Conservation (phyloP, 2,113 vertebrate genomes). For the Eulemur rufifrons region DNA sequence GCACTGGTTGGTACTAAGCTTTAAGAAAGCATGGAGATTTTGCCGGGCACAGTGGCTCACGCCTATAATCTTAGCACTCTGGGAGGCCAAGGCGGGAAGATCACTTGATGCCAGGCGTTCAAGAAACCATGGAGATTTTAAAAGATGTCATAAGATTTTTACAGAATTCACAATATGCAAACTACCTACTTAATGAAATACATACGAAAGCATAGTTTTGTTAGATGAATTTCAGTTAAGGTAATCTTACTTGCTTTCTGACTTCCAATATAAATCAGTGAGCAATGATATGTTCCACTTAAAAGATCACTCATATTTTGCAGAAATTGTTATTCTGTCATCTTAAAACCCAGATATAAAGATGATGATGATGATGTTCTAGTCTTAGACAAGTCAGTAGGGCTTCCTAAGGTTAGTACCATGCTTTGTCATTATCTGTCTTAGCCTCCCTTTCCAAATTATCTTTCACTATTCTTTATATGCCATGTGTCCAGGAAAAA, state of each 20-base stretch:
- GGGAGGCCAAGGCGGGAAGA: too few species aligned
- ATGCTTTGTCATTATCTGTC: neutral
- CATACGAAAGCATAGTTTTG: neutral
- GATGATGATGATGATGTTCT: neutral
- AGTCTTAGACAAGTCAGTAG: neutral
- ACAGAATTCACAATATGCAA: neutral
- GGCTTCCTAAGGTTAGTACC: neutral
- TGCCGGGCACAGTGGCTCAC: too few species aligned
- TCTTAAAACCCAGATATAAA: neutral
- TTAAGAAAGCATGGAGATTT: neutral
- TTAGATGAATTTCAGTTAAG: constrained; percentile 5
- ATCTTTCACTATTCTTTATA: neutral
- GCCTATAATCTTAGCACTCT: too few species aligned
- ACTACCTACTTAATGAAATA: neutral
- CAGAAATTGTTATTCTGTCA: neutral
- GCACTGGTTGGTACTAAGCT: neutral
- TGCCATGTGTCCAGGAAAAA: neutral
- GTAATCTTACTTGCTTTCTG: neutral
- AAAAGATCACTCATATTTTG: neutral
- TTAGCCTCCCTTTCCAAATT: neutral
- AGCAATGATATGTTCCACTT: neutral
- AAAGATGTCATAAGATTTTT: neutral
- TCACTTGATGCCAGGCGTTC: too few species aligned
- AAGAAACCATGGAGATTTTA: neutral
- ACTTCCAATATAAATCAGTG: neutral